Base-by-base conservation (phyloP, 2,888 invertebrate genomes). In the Drosophila differens region DNA sequence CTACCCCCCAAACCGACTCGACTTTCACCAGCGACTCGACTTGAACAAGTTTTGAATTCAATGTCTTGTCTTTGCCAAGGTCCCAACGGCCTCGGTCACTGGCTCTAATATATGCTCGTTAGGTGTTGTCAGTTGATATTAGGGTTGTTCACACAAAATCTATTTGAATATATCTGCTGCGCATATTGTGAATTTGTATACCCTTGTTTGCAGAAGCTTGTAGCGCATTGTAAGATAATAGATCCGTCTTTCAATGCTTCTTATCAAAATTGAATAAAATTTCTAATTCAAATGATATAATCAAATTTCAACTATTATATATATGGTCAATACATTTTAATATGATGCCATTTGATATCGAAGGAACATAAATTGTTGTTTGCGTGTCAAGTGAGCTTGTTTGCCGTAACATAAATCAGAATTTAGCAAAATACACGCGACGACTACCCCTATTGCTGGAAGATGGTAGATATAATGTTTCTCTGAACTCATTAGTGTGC, bases 51-150 rank as follows among this genome's bases (percentile, higher is more conserved):
- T 76, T 81, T 69, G 68, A 76, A 65, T 83, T 83, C 73, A 84
- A 74, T 84, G 80, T 82, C 75, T 84, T 53, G 75, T 80, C 78
- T 82, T 44, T 78, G 84, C 78, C 87, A 84, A 84, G 83, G 83
- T 83, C 77, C 65, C 22, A 10, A 10, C 33, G 49, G 30, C 49
- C 55, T 47, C 44, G 67, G 68, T 68, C 72, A 52, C 30, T 64
- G 70, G 74, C 59, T 67, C 61, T 64, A 64, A 63, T 76, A 41
- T 49, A 68, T 75, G 83, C 76, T 64, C 53, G 51, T 47, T 58
- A 69, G 61, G 55, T 64, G 69, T 32, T 58, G 60, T 39, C 41
- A 51, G 53, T 65, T 73, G 52, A 57, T 70, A 66, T 53, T 51
- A 71, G 76, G 79, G 80, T 52, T 62, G 33, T 22, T 79, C 79